Evolutionary conservation across 2,888 invertebrate genomes (phyloP).

Genomic region (Drosophila putrida): DNA sequence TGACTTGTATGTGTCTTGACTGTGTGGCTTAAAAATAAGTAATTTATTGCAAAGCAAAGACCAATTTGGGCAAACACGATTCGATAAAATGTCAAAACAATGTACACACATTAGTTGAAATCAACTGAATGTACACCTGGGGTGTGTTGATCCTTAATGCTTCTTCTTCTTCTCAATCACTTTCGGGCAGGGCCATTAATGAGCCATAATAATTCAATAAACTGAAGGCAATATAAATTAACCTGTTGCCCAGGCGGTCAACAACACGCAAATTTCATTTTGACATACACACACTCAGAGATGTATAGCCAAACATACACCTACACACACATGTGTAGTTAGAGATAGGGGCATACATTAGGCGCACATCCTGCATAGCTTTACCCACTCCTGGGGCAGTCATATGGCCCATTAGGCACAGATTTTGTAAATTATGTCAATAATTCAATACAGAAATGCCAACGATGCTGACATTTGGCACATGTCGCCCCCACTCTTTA

Average conservation of each 20-base stretch:
- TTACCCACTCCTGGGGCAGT: slow-evolving; percentile 47
- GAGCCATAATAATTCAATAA: slow-evolving; percentile 75
- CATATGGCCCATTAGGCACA: slow-evolving; percentile 77
- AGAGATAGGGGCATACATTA: slow-evolving; percentile 24
- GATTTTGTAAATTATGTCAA: slow-evolving; percentile 80
- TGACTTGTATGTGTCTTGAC: no score
- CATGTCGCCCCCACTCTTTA: not conserved
- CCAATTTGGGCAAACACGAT: slow-evolving; percentile 51
- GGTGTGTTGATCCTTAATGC: not conserved
- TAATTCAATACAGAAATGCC: slow-evolving; percentile 78
- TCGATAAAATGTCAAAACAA: slow-evolving; percentile 39
- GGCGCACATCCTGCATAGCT: slow-evolving; percentile 32
- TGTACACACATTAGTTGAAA: slow-evolving; percentile 27
- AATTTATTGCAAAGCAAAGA: slow-evolving; percentile 57
- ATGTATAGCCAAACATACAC: not conserved
- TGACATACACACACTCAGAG: slow-evolving; percentile 14
- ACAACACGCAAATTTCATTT: slow-evolving; percentile 39
- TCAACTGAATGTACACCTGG: not conserved
- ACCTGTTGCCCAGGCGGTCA: slow-evolving; percentile 62
- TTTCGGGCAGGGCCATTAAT: slow-evolving; percentile 60
- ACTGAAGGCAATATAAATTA: slow-evolving; percentile 70
- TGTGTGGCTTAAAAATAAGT: not conserved
- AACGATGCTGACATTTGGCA: slow-evolving; percentile 68
- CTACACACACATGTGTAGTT: not conserved
- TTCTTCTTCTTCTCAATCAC: slow-evolving; percentile 42